Evolutionary conservation across 1,140 invertebrate genomes (phyloP).

Genomic region (Drosophila rhopaloa): DNA sequence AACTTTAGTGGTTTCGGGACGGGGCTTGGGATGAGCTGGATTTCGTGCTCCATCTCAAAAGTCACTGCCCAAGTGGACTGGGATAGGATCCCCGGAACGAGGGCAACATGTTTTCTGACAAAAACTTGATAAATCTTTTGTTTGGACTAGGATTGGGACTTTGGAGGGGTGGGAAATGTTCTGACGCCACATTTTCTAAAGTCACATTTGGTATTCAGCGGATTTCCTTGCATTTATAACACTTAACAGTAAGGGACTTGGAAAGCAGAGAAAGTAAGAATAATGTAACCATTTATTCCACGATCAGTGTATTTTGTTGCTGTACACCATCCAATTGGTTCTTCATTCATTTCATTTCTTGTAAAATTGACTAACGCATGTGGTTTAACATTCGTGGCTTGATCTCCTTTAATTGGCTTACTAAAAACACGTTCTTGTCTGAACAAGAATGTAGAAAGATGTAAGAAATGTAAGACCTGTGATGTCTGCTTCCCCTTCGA

Average conservation of each 20-base stretch:
- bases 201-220: conserved; percentile 6
- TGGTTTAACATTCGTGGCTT: background rate
- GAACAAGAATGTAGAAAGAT: background rate
- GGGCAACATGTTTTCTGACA: conserved; percentile 44
- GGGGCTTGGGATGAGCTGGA: conserved; percentile 17
- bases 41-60: conserved; percentile 46
- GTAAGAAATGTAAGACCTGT: background rate
- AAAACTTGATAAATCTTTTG: conserved; percentile 69
- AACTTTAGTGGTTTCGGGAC: conserved; percentile 46
- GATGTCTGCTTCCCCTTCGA: background rate
- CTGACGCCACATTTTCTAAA: background rate
- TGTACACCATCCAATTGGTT: too few species aligned
- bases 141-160: conserved; percentile 26
- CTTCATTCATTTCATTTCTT: background rate
- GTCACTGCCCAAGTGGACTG: conserved; percentile 51
- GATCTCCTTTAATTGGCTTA: conserved; percentile 17
- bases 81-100: conserved; percentile 10
- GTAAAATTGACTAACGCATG: background rate
- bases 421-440: background rate
- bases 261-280: background rate
- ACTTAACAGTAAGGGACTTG: background rate
- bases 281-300: too few species aligned
- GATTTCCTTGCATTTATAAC: background rate
- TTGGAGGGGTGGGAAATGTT: background rate
- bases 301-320: too few species aligned